Conservation (phyloP, 2,113 vertebrate genomes). For the Mustela lutreola region DNA sequence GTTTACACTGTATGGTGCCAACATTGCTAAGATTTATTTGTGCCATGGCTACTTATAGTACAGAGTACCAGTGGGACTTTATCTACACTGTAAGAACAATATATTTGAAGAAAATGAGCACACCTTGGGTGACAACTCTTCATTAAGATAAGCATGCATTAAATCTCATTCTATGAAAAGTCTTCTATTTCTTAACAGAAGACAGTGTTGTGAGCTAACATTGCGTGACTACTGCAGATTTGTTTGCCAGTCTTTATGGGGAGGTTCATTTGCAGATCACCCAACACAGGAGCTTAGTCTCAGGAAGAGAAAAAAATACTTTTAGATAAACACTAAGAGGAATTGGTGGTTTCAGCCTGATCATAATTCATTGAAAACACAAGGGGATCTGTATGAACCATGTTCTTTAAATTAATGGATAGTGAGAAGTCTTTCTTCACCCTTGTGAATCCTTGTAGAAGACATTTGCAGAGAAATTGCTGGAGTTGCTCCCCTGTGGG, state of each 20-base stretch:
- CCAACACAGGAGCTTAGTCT: slow-evolving; percentile 36
- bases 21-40: slow-evolving; percentile 65
- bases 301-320: background rate
- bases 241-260: background rate
- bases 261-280: slow-evolving; percentile 9
- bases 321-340: slow-evolving; percentile 41
- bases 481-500: slow-evolving; percentile 51
- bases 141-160: slow-evolving; percentile 37
- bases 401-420: slow-evolving; percentile 72
- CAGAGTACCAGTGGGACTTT: background rate
- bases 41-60: slow-evolving; percentile 21
- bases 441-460: slow-evolving; percentile 73
- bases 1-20: slow-evolving; percentile 66
- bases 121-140: slow-evolving; percentile 48
- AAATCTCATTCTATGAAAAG: background rate
- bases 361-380: slow-evolving; percentile 63
- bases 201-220: background rate
- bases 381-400: slow-evolving; percentile 13
- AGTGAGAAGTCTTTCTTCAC: slow-evolving; percentile 63
- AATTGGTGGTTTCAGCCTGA: slow-evolving; percentile 43
- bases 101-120: slow-evolving; percentile 41
- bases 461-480: slow-evolving; percentile 72
- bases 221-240: background rate
- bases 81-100: background rate
- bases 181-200: background rate